Conservation (phyloP, 2,113 vertebrate genomes). For the Sprattus sprattus region DNA sequence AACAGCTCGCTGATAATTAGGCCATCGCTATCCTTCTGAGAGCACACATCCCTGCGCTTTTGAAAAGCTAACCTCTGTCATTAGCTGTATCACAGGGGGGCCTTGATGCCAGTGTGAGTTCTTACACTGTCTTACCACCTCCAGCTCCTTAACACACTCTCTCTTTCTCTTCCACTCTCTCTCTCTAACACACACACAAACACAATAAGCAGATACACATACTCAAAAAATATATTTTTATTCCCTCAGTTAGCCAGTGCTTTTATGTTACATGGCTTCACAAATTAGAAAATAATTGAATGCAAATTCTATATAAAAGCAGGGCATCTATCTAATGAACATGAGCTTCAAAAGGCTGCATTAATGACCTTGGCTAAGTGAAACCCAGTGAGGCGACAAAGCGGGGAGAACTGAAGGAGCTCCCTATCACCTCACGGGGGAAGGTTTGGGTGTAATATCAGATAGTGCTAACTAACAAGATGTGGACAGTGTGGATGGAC, state of each 20-base stretch:
- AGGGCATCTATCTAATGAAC: not conserved
- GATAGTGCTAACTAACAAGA: not conserved
- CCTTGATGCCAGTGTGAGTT: not conserved
- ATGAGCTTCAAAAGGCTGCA: not conserved
- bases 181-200: slow-evolving; percentile 38
- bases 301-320: not conserved
- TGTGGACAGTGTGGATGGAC: not conserved
- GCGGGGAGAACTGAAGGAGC: not conserved
- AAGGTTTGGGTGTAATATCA: not conserved
- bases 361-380: not conserved
- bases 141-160: not conserved
- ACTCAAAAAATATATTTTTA: slow-evolving; percentile 17
- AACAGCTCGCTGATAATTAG: not conserved
- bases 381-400: not conserved
- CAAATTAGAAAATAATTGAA: not conserved
- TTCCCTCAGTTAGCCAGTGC: not conserved
- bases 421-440: not conserved
- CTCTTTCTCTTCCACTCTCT: slow-evolving; percentile 30
- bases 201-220: slow-evolving; percentile 29
- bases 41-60: not conserved
- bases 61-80: slow-evolving; percentile 18
- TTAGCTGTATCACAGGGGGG: slow-evolving; percentile 17
- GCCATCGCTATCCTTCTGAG: slow-evolving; percentile 8
- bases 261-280: not conserved
- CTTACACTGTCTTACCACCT: not conserved